phyloP scores from a whole-genome alignment of 53 echinoderm and acorn worm species.

The Hippasteria phrygiana region DNA sequence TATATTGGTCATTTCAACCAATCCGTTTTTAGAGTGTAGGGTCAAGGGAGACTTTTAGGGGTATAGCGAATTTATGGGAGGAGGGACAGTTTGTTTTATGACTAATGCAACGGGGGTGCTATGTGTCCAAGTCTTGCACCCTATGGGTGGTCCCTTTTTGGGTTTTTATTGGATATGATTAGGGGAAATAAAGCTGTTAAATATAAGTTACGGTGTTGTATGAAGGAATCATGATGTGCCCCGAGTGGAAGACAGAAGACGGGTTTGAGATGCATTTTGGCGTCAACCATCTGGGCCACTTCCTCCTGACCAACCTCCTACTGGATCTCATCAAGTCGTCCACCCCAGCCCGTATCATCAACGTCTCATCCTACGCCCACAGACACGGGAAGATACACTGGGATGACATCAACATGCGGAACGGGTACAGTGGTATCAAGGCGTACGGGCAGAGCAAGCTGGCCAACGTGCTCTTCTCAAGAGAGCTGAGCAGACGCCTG shows the following conservation, averaged over 20 bases:
- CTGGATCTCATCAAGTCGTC: conserved; percentile 88
- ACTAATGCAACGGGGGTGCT: no score
- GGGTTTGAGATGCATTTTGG: conserved; percentile 95
- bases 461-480: conserved; percentile 74
- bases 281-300: conserved; percentile 89
- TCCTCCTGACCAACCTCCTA: conserved; percentile 92
- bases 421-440: conserved; percentile 51
- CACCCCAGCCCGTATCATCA: conserved; percentile 69
- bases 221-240: conserved; percentile 87
- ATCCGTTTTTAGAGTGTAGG: no score
- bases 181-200: no score
- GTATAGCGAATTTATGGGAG: no score
- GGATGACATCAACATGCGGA: conserved; percentile 70
- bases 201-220: no score
- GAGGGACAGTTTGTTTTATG: no score
- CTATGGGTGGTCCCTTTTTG: no score
- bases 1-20: no score
- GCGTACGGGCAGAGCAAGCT: conserved; percentile 85
- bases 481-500: conserved; percentile 69
- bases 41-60: no score
- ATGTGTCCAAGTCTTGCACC: no score
- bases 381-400: conserved; percentile 57
- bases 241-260: conserved; percentile 78
- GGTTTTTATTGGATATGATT: no score
- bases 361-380: conserved; percentile 71